Conservation (phyloP, 37 sponge, comb jelly and placozoan species). For the Petrosia ficiformis region DNA sequence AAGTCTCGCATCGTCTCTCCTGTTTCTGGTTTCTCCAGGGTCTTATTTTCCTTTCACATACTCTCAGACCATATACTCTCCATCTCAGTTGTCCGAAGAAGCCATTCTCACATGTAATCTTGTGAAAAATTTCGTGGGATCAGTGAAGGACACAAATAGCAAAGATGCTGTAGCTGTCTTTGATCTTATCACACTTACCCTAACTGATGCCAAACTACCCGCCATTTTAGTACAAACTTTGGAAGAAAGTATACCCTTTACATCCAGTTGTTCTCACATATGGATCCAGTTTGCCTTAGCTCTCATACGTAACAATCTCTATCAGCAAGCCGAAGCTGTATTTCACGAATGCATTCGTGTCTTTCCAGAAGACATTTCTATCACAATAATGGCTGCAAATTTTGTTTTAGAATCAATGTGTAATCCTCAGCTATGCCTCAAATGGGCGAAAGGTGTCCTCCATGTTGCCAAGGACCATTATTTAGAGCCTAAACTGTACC, state of each 20-base stretch:
- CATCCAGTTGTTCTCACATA: constrained; percentile 24
- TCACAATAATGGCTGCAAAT: constrained; percentile 32
- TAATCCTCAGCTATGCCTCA: constrained; percentile 30
- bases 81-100: constrained; percentile 34
- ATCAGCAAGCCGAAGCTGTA: constrained; percentile 47
- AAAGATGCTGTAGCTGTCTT: constrained; percentile 14
- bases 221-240: constrained; percentile 31
- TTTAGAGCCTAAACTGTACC: constrained; percentile 32
- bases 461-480: constrained; percentile 18
- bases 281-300: constrained; percentile 67
- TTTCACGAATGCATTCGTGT: constrained; percentile 48
- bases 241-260: constrained; percentile 40
- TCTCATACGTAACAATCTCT: constrained; percentile 15
- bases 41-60: constrained; percentile 8
- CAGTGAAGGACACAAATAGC: constrained; percentile 24
- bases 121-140: constrained; percentile 25
- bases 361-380: constrained; percentile 37
- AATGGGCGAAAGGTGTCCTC: constrained; percentile 26
- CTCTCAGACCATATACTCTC: constrained; percentile 15
- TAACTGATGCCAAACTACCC: constrained; percentile 14
- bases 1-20: constrained; percentile 36
- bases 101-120: constrained; percentile 22
- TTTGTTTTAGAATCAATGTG: constrained; percentile 35
- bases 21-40: constrained; percentile 29
- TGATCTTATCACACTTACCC: constrained; percentile 27